Evolutionary conservation across 2,797 vertebrate species (phyloP), one percentile per base, ranked within the genome.

Genomic region (Pipistrellus pipistrellus): DNA sequence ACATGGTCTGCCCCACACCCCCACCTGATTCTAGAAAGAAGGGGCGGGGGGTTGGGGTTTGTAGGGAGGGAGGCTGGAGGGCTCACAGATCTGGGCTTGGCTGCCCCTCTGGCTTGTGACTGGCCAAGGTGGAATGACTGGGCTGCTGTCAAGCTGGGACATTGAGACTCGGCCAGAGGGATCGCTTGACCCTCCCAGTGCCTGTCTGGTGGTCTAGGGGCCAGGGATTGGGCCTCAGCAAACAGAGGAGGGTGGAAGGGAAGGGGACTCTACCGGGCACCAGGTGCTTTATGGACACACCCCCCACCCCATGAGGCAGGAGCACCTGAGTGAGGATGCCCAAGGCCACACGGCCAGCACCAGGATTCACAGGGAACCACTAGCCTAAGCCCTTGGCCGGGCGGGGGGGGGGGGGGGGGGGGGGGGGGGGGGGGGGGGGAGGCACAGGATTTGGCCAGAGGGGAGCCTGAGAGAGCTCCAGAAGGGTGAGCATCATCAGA

Each of bases 341-440:
- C 8, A 1, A 57, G 68, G 32, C 20, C 68, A 32, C 57, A 2
- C n/a, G 35, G 48, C 41, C 55, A 8, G 76, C 38, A n/a, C 15
- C 35, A 51, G 78, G 68, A 35, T 15, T 72, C 53, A 18, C 8
- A 0, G 18, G 38, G 20, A 23, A 5, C 25, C 21, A 10, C 41
- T 21, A 12, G 3, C 35, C 48, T 57, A 2, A 6, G 66, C n/a
- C 76, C 53, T 38, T 41, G 23, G 23, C 53, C 6, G 55, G 8
- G 21, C 0, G 3, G 3, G 20, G 2, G 20, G 35, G 44, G 14
- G 30, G 25, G 14, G 0, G 4, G 35, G 35, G 35, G 3, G 4
- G 35, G 35, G 35, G 35, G 38, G 38, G 38, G 38, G 38, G 38
- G 5, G 38, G 38, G 38, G 38, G 38, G 38, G 38, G 5, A 38